Evolutionary conservation across 2,888 invertebrate species (phyloP).

Genomic region (Cantharis nigra): DNA sequence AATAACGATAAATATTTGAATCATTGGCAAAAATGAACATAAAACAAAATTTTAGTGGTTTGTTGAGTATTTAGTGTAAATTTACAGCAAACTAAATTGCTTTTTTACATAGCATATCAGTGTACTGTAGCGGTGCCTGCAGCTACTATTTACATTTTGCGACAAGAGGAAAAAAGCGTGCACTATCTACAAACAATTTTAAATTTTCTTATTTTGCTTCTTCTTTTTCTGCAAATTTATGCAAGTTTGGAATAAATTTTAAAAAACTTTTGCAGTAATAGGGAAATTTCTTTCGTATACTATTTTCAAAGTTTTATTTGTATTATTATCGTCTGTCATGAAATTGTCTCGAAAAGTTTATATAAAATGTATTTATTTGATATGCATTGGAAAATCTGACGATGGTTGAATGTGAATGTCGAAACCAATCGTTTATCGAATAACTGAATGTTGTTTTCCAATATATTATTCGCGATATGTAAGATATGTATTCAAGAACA

Average conservation of each 20-base stretch:
- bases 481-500: background rate
- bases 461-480: background rate
- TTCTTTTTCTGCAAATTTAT: background rate
- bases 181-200: background rate
- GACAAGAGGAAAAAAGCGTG: background rate
- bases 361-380: background rate
- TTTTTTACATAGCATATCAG: slow-evolving; percentile 7
- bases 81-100: slow-evolving; percentile 1
- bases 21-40: background rate
- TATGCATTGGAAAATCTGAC: background rate
- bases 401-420: background rate
- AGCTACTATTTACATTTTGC: slow-evolving; percentile 12
- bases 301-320: background rate
- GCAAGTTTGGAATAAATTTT: background rate
- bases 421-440: background rate
- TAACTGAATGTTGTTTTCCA: background rate
- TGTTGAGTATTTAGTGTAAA: slow-evolving; percentile 9
- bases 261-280: background rate
- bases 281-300: background rate
- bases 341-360: background rate
- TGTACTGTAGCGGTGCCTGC: slow-evolving; percentile 3
- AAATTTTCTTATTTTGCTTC: background rate
- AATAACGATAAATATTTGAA: background rate
- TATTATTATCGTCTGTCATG: background rate
- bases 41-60: slow-evolving; percentile 6